These are phyloP conservation scores for Scophthalmus maximus DNA, from an alignment of 2,113 vertebrate species.

Conservation along the genomic window DNA sequence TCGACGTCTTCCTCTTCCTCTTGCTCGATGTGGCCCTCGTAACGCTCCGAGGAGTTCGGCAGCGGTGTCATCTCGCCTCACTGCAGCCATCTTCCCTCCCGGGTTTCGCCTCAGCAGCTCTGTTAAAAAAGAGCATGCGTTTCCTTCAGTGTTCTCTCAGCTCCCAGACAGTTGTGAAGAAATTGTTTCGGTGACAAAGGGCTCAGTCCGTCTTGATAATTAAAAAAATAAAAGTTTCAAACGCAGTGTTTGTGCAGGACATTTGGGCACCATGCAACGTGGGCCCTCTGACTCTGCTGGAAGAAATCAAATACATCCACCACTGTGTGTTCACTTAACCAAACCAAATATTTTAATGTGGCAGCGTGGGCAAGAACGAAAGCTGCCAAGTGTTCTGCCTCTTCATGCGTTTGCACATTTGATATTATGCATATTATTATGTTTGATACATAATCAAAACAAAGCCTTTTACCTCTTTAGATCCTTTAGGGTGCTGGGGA, in stretches of 20 bases:
- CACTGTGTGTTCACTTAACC: slow-evolving; percentile 11
- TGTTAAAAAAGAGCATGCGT: neutral
- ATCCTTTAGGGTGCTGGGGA: neutral
- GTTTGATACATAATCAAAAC: slow-evolving; percentile 27
- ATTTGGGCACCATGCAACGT: neutral
- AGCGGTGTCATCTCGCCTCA: slow-evolving; percentile 50
- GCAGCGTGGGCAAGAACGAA: slow-evolving; percentile 32
- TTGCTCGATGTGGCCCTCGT: slow-evolving; percentile 41
- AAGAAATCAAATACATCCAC: slow-evolving; percentile 18
- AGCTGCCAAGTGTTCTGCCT: slow-evolving; percentile 58
- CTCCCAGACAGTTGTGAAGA: too few species aligned
- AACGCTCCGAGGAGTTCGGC: slow-evolving; percentile 37
- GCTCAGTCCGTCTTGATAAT: too few species aligned
- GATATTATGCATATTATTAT: slow-evolving; percentile 42
- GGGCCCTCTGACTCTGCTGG: slow-evolving; percentile 1
- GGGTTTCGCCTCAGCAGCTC: slow-evolving; percentile 41
- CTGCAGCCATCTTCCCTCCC: slow-evolving; percentile 37
- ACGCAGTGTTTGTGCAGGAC: neutral
- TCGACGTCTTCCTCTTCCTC: slow-evolving; percentile 26
- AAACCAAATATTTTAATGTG: slow-evolving; percentile 8
- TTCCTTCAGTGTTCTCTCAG: slow-evolving; percentile 1
- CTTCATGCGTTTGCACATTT: slow-evolving; percentile 39
- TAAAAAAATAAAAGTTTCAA: too few species aligned
- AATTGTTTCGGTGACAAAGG: slow-evolving; percentile 1
- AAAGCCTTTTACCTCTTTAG: neutral